Percentiles rank a stretch among this genome's conserved stretches.
Evolutionary conservation across 2,888 invertebrate species (phyloP).

Genomic region (Caenorhabditis wallacei): DNA sequence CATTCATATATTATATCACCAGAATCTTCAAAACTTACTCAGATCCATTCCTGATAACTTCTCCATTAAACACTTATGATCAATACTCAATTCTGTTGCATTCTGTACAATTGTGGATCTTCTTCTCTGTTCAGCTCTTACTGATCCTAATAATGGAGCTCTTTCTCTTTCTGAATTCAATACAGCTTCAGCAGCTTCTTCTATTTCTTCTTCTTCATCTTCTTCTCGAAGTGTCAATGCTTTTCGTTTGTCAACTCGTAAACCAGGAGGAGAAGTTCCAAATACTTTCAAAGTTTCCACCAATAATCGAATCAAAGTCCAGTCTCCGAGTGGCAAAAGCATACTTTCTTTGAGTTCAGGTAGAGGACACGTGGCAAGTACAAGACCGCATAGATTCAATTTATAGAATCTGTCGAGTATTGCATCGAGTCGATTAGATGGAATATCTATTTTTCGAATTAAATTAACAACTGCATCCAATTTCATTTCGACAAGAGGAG

Average conservation of each 20-base stretch:
- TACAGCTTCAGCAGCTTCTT: constrained; percentile 61
- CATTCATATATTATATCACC: not conserved
- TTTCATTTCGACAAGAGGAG: constrained; percentile 75
- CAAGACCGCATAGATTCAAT: constrained; percentile 81
- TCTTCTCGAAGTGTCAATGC: constrained; percentile 68
- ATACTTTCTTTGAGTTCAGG: constrained; percentile 81
- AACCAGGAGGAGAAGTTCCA: constrained; percentile 69
- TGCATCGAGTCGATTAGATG: constrained; percentile 64
- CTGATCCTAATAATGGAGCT: constrained; percentile 58
- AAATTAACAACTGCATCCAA: constrained; percentile 74
- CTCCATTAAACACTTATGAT: constrained; percentile 76
- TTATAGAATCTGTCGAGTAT: constrained; percentile 66
- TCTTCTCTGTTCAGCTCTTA: constrained; percentile 64
- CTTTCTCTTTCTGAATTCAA: constrained; percentile 52
- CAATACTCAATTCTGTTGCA: constrained; percentile 70
- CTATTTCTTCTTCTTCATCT: constrained; percentile 67
- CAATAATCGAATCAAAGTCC: constrained; percentile 81
- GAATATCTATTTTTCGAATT: constrained; percentile 74
- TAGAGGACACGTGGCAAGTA: constrained; percentile 84
- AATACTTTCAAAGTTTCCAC: constrained; percentile 80
- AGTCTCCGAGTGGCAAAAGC: constrained; percentile 81
- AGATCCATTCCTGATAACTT: constrained; percentile 75
- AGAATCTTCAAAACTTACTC: constrained; percentile 46
- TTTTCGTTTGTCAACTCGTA: constrained; percentile 66
- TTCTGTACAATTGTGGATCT: constrained; percentile 62